These are phyloP conservation scores for Agrotis exclamationis DNA, from an alignment of 2,888 invertebrate species.

Conservation along the genomic window DNA sequence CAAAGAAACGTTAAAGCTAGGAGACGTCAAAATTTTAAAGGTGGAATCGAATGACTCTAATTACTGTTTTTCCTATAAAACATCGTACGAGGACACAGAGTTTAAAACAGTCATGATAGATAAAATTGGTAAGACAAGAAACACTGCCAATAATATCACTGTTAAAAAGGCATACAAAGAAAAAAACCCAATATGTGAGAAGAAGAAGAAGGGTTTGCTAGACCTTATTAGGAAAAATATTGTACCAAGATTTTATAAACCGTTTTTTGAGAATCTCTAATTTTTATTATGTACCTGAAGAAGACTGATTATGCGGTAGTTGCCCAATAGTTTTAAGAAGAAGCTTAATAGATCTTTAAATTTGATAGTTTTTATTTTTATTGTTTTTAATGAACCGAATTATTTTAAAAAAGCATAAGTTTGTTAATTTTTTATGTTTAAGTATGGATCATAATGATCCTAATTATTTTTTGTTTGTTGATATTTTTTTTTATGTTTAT, in stretches of 20 bases:
- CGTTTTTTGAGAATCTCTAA: neutral
- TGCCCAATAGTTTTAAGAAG: too few species aligned
- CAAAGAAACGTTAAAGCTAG: neutral
- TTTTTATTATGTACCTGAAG: neutral
- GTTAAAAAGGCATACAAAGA: neutral
- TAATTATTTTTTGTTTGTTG: too few species aligned
- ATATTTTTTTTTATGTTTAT: too few species aligned
- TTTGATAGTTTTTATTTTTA: too few species aligned
- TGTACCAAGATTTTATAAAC: neutral
- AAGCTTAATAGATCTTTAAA: too few species aligned
- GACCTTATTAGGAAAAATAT: slow-evolving; percentile 1
- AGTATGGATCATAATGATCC: too few species aligned
- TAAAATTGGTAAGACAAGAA: slow-evolving; percentile 5
- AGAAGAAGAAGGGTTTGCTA: slow-evolving; percentile 3
- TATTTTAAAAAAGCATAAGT: too few species aligned
- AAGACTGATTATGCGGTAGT: neutral
- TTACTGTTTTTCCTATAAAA: slow-evolving; percentile 1
- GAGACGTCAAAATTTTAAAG: slow-evolving; percentile 1
- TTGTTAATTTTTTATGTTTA: too few species aligned
- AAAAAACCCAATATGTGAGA: neutral
- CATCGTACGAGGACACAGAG: slow-evolving; percentile 1
- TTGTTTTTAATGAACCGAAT: too few species aligned
- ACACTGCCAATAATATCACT: neutral
- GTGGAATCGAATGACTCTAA: neutral
- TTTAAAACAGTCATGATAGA: slow-evolving; percentile 1